Evolutionary conservation across 2,888 invertebrate species (phyloP), one percentile per base, ranked within the genome.

Genomic region (Gymnoscelis rufifasciata): DNA sequence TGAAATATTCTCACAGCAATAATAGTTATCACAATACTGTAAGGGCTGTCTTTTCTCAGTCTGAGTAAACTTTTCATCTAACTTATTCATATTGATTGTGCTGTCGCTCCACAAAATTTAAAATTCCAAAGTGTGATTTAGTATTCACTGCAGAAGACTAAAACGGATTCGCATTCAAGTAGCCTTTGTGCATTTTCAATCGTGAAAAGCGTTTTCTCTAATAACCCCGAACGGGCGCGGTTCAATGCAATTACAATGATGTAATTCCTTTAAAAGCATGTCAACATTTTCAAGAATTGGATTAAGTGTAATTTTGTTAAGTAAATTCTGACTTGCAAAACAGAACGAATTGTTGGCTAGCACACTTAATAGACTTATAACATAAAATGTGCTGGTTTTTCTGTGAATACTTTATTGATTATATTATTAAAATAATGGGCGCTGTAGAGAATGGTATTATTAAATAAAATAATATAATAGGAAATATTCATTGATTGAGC

Each of bases 161-260:
- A 57, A 56, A 52, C 55, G 61, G 57, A 68, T 68, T 68, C 63
- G 62, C 66, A 68, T 66, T 68, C 64, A 68, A 69, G 62, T 62
- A 62, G 58, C 53, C 59, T 61, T 61, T 59, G 52, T 57, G 51
- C 55, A 53, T 52, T 60, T 63, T 54, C 66, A 60, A 59, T 64
- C 56, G 64, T 52, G 54, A 56, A 62, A 60, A 58, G 52, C 59
- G 50, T 57, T 57, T 52, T 41, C 40, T 51, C 51, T 60, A 55
- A 59, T 59, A 58, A 56, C 52, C 12, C 42, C 53, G 45, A 59
- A 54, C 52, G 55, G 45, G 2, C 38, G 46, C 26, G 27, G 43
- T 36, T 50, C 48, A 43, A 56, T 28, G 54, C 56, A 57, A 60
- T 62, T 53, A 57, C 48, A 15, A 11, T 51, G 28, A 59, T 52